A percentile compares a stretch with the other conserved stretches of the same genome.
phyloP scores from a whole-genome alignment of 2,888 invertebrate genomes.

The Antitype chi region DNA sequence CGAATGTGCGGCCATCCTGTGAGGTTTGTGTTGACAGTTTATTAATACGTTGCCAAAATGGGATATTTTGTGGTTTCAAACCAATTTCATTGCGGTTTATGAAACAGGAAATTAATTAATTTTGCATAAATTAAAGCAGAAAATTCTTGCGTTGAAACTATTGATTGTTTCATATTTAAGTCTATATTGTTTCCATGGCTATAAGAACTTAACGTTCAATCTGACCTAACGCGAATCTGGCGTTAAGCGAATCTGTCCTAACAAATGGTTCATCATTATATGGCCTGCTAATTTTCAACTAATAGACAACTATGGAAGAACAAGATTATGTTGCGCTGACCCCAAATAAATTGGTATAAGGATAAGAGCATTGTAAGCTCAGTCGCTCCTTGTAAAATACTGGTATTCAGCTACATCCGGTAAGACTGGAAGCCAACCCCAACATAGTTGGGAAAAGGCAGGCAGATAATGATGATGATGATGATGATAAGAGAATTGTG shows the following conservation, averaged over 20 bases:
- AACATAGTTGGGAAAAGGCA: background rate
- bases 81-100: background rate
- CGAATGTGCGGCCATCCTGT: background rate
- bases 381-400: no score
- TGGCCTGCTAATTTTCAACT: background rate
- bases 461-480: no score
- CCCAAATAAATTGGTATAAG: background rate
- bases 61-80: background rate
- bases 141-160: background rate
- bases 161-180: background rate
- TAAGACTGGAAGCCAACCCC: no score
- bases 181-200: background rate
- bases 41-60: background rate
- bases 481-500: background rate
- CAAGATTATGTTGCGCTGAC: background rate
- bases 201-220: no score
- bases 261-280: background rate
- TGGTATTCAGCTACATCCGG: no score
- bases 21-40: slow-evolving; percentile 3
- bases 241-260: no score
- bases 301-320: background rate
- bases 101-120: background rate
- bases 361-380: background rate
- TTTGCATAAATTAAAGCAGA: background rate
- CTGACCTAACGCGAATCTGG: no score